Evolutionary conservation across 2,888 invertebrate genomes (phyloP).

Genomic region (Tricholauxania praeusta): DNA sequence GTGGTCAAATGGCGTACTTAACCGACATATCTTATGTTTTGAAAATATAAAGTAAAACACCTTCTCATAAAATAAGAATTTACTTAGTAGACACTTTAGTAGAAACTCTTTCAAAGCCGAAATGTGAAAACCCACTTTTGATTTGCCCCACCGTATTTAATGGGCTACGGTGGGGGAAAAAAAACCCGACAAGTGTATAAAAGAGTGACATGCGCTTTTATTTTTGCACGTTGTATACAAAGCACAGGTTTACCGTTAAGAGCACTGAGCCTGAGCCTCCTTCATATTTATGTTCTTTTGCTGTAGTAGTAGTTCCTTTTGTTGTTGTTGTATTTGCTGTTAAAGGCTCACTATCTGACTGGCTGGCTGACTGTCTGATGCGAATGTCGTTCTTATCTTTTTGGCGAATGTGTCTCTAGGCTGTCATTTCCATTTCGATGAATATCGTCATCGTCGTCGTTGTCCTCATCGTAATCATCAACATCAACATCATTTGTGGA

Average conservation of each 20-base stretch:
- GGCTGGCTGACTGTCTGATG: constrained; percentile 30
- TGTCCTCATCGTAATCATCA: constrained; percentile 45
- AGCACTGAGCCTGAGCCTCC: constrained; percentile 28
- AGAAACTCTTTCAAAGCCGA: too few species aligned
- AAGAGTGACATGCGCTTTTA: constrained; percentile 43
- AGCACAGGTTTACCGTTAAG: constrained; percentile 38
- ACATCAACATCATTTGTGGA: constrained; percentile 58
- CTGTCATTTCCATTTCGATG: constrained; percentile 67
- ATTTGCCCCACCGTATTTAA: too few species aligned
- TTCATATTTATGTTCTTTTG: constrained; percentile 25
- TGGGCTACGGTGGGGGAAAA: too few species aligned
- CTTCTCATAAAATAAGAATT: too few species aligned
- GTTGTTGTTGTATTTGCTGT: constrained; percentile 34
- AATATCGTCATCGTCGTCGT: constrained; percentile 55
- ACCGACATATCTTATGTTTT: too few species aligned
- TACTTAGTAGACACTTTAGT: too few species aligned
- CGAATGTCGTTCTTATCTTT: constrained; percentile 45
- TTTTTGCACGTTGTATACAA: constrained; percentile 32
- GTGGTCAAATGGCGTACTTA: too few species aligned
- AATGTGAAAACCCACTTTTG: too few species aligned
- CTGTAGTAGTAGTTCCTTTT: constrained; percentile 24
- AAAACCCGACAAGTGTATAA: constrained; percentile 30
- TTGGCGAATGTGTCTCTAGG: constrained; percentile 66
- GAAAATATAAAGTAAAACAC: too few species aligned
- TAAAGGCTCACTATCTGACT: constrained; percentile 31